These are phyloP conservation scores for Poeciliopsis presidionis DNA, from an alignment of 2,797 vertebrate species.

Conservation along the genomic window DNA sequence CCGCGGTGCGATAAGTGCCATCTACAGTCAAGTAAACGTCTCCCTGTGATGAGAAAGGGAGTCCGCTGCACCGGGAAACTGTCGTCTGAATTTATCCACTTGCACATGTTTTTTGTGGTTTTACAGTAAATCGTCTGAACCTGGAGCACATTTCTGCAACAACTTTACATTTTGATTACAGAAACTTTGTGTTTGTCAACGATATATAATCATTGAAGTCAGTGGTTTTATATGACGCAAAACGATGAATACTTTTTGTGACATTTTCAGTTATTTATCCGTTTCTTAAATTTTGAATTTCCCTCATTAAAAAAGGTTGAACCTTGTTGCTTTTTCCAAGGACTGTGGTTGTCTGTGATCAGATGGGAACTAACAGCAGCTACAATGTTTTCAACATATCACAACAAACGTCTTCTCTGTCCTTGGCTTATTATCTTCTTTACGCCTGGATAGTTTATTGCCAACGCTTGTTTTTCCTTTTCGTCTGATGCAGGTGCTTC, in stretches of 20 bases:
- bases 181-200: neutral
- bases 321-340: neutral
- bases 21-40: constrained; percentile 44
- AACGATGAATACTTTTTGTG: neutral
- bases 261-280: neutral
- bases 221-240: neutral
- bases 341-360: neutral
- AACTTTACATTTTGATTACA: neutral
- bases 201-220: neutral
- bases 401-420: neutral
- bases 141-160: neutral
- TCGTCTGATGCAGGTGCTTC: neutral
- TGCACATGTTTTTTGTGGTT: neutral
- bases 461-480: neutral
- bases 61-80: neutral
- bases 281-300: neutral
- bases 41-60: constrained; percentile 11
- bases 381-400: constrained; percentile 1
- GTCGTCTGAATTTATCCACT: neutral
- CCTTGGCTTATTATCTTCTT: constrained; percentile 5
- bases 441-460: neutral
- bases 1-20: constrained; percentile 51
- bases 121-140: too few species aligned
- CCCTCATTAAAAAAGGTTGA: neutral
- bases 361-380: neutral